Conservation (phyloP, 2,797 vertebrate species). For the Poecilia gillii region DNA sequence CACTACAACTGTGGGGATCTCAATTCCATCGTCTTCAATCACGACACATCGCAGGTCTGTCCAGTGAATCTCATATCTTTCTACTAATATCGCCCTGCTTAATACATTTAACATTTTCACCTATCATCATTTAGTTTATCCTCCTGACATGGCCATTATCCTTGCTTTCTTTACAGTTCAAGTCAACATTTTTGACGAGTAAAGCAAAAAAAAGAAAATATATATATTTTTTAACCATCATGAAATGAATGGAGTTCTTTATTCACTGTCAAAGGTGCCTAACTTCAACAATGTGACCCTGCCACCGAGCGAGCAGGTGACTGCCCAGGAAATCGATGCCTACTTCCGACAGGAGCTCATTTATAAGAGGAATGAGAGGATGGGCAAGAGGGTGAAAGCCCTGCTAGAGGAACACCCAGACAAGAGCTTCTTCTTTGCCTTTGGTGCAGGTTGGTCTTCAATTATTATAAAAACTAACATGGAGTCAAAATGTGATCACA, state of each 20-base stretch:
- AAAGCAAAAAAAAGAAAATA: not conserved
- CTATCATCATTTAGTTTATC: conserved; percentile 46
- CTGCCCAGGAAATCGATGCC: conserved; percentile 89
- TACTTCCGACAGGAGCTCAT: conserved; percentile 91
- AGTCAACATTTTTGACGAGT: not conserved
- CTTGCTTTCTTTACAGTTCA: conserved; percentile 12
- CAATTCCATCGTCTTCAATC: conserved; percentile 90
- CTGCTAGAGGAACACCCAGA: conserved; percentile 87
- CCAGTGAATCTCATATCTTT: not conserved
- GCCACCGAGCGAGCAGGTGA: conserved; percentile 83
- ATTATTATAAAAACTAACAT: not conserved
- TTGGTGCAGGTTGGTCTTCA: conserved; percentile 87
- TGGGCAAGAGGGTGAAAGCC: conserved; percentile 86
- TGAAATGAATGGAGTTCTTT: not conserved
- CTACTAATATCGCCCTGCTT: conserved; percentile 42
- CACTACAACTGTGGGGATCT: conserved; percentile 93
- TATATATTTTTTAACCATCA: not conserved
- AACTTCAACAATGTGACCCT: conserved; percentile 89
- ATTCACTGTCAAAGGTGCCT: conserved; percentile 77
- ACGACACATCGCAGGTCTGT: conserved; percentile 88
- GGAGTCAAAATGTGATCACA: not conserved
- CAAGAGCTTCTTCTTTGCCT: conserved; percentile 93
- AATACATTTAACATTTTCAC: conserved; percentile 57
- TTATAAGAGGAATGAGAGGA: conserved; percentile 89
- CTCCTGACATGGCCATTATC: conserved; percentile 56